A percentile compares a stretch with the other conserved stretches of the same genome.
phyloP scores from a whole-genome alignment of 2,888 invertebrate species.

The Halictus ligatus region DNA sequence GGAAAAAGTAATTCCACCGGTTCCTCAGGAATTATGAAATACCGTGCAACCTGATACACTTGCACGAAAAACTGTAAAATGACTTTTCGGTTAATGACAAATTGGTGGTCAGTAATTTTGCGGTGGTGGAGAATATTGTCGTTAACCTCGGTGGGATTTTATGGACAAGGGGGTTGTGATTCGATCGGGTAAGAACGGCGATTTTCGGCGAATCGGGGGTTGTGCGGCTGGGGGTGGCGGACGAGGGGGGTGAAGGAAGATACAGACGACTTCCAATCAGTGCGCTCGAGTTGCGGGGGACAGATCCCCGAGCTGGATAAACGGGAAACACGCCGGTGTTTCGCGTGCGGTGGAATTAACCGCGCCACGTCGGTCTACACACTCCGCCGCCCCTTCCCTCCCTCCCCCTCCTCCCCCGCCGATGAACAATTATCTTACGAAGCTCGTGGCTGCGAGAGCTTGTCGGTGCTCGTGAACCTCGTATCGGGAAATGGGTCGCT shows the following conservation, averaged over 20 bases:
- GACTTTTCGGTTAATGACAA: background rate
- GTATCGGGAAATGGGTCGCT: constrained; percentile 61
- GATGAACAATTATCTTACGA: constrained; percentile 68
- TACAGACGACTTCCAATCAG: constrained; percentile 16
- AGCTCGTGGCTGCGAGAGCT: constrained; percentile 47
- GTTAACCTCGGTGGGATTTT: background rate
- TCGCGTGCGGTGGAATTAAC: constrained; percentile 58
- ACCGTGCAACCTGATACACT: background rate
- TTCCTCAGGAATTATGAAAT: background rate
- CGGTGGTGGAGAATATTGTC: background rate
- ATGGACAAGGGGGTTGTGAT: background rate
- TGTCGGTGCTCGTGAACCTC: constrained; percentile 41
- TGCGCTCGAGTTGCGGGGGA: constrained; percentile 1
- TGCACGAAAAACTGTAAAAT: background rate
- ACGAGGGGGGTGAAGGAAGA: background rate
- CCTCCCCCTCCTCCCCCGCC: constrained; percentile 16
- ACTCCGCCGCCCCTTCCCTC: constrained; percentile 41
- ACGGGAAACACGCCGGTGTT: constrained; percentile 49
- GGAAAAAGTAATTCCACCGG: background rate
- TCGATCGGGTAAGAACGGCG: background rate
- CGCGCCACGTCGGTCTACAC: constrained; percentile 38
- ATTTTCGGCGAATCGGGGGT: background rate
- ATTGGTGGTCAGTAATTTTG: background rate
- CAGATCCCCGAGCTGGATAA: constrained; percentile 29
- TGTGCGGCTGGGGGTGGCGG: background rate